Evolutionary conservation across 2,797 vertebrate species (phyloP), one percentile per base, ranked within the genome.

Genomic region (Salmo trutta): DNA sequence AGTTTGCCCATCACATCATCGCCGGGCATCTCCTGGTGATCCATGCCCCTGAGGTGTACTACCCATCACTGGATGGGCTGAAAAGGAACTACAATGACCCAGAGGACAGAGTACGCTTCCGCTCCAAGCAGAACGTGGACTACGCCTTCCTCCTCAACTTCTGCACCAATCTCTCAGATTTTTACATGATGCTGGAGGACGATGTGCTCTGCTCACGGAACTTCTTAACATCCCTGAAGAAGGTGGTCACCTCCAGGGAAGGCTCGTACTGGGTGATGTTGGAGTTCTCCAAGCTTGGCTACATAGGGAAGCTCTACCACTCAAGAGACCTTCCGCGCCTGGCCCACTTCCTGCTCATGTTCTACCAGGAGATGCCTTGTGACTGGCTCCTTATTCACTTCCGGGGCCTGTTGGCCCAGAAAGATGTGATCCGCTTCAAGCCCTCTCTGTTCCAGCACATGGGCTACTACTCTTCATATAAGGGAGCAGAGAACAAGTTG

Each of bases 311-410:
- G 84, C 94, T 99, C 56, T 99, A 99, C 91, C 97, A 98, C 85
- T 97, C 98, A 73, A 95, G 91, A 81, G 98, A 99, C 87, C 95
- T 99, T 77, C 96, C 96, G 1, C 95, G 98, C 1, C 85, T 99
- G 86, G 98, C 97, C 16, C 96, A 97, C 83, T 99, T 99, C 94
- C 93, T 99, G 80, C 93, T 99, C 89, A 98, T 99, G 98, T 99
- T 99, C 91, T 99, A 99, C 94, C 98, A 99, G 93, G 98, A 99
- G 90, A 99, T 99, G 98, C 98, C 98, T 89, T 99, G 98, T 0
- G 98, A 99, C 83, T 99, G 98, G 98, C 92, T 99, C n/a, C 94
- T 99, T 52, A 98, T 98, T 85, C 97, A 99, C 91, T 99, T 99
- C 78, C 92, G 97, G 71, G 95, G 96, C 59, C 90, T 99, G 1